Conservation (phyloP, 2,797 vertebrate genomes). For the Xiphophorus birchmanni region DNA sequence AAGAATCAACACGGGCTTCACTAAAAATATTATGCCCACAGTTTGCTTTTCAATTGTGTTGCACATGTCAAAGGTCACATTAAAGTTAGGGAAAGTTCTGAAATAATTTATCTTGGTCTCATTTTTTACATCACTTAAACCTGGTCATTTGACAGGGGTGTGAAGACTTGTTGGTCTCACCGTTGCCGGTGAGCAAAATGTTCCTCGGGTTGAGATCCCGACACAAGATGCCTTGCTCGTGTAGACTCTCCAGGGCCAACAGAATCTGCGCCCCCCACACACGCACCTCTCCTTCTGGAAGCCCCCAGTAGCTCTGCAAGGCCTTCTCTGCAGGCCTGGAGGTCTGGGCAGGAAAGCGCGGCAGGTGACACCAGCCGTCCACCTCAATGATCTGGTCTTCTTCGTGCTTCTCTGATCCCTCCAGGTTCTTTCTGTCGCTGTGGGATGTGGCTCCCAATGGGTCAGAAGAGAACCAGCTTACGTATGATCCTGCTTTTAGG, state of each 20-base stretch:
- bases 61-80: neutral
- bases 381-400: slow-evolving; percentile 81
- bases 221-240: slow-evolving; percentile 94
- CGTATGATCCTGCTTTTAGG: slow-evolving; percentile 34
- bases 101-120: neutral
- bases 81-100: neutral
- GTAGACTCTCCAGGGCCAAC: slow-evolving; percentile 92
- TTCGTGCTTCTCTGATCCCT: slow-evolving; percentile 32
- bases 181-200: slow-evolving; percentile 87
- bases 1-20: neutral
- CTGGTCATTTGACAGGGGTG: neutral
- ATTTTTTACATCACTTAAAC: neutral
- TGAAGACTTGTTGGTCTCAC: slow-evolving; percentile 74
- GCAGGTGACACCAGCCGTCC: slow-evolving; percentile 73
- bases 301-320: slow-evolving; percentile 74
- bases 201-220: slow-evolving; percentile 95
- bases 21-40: neutral
- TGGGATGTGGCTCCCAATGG: slow-evolving; percentile 20
- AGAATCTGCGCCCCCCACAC: slow-evolving; percentile 94
- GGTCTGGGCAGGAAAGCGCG: slow-evolving; percentile 50
- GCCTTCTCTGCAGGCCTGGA: slow-evolving; percentile 41
- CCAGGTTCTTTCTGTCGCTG: slow-evolving; percentile 30
- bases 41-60: neutral
- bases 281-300: slow-evolving; percentile 87
- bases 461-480: slow-evolving; percentile 39